Conservation (phyloP, 2,113 vertebrate species). For the Castor canadensis region DNA sequence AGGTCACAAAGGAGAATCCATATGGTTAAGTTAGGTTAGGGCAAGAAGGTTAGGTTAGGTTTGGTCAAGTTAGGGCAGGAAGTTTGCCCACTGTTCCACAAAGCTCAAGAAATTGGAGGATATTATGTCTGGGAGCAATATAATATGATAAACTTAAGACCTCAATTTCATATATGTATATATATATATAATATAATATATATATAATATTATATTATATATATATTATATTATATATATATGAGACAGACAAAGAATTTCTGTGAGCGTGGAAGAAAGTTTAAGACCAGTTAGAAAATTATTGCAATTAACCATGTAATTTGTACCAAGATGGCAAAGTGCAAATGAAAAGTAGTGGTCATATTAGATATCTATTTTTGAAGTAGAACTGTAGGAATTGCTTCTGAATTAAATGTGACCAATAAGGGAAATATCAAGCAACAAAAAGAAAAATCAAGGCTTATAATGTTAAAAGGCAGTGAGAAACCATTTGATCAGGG, state of each 20-base stretch:
- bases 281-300: neutral
- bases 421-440: neutral
- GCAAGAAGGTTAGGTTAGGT: neutral
- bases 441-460: neutral
- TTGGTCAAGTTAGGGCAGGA: too few species aligned
- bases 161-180: neutral
- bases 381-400: neutral
- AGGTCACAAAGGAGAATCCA: neutral
- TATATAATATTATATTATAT: neutral
- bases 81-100: neutral
- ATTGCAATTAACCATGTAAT: neutral
- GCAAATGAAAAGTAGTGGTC: neutral
- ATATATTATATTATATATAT: neutral
- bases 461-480: neutral
- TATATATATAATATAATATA: neutral
- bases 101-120: neutral
- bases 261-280: neutral
- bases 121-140: neutral
- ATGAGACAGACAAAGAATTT: neutral
- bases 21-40: neutral
- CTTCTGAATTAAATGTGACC: neutral
- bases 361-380: neutral
- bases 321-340: neutral
- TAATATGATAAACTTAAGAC: neutral
- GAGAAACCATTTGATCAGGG: neutral